A percentile compares a stretch with the other conserved stretches of the same genome.
Conservation (phyloP, 2,113 vertebrate species). For the Perca schrenkii region DNA sequence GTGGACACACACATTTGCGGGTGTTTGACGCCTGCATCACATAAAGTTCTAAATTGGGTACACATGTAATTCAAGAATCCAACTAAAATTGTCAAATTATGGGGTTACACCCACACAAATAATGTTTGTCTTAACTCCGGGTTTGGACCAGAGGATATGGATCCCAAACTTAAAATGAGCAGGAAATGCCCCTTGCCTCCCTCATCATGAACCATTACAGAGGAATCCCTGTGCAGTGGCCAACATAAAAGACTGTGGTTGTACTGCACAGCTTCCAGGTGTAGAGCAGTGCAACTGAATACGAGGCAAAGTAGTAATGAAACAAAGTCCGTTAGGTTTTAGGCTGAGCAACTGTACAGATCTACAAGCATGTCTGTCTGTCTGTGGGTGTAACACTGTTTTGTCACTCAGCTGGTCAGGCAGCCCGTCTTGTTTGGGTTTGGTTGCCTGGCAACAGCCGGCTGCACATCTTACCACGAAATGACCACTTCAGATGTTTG, state of each 20-base stretch:
- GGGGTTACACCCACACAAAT: not conserved
- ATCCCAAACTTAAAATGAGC: not conserved
- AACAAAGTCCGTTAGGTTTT: not conserved
- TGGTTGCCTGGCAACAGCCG: conserved; percentile 35
- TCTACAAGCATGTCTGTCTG: not conserved
- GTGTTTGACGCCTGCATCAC: not conserved
- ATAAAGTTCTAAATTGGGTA: not conserved
- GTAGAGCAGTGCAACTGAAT: conserved; percentile 5
- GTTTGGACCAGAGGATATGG: not conserved
- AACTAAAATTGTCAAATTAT: conserved; percentile 1
- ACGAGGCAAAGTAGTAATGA: not conserved
- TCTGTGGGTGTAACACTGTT: conserved; percentile 25
- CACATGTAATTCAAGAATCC: not conserved
- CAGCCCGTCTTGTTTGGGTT: conserved; percentile 34
- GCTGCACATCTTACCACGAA: conserved; percentile 26
- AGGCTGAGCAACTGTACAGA: not conserved
- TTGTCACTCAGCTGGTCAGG: conserved; percentile 35
- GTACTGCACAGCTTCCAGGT: not conserved
- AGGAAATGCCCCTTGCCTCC: conserved; percentile 6
- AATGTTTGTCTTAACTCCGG: not conserved
- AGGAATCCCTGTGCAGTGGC: not conserved
- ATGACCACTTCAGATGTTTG: conserved; percentile 55
- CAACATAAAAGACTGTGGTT: not conserved
- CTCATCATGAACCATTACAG: not conserved
- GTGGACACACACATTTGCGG: not conserved